Evolutionary conservation across 2,888 invertebrate genomes (phyloP).

Genomic region (Galerucella nymphaeae): DNA sequence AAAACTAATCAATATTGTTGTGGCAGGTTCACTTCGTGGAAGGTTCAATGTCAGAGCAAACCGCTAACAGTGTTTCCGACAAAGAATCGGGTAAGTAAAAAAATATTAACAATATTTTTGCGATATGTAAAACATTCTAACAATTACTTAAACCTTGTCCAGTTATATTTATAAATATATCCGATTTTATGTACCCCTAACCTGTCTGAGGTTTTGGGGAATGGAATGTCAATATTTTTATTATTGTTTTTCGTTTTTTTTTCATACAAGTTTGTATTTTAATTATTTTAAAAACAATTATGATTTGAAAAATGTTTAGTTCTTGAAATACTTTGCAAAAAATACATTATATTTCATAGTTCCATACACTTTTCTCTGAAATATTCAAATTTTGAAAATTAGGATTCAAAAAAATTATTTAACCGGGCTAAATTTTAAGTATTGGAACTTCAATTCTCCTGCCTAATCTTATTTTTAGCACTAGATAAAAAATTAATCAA

Average conservation of each 20-base stretch:
- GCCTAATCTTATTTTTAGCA: too few relatives aligned
- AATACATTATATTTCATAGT: too few relatives aligned
- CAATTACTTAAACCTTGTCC: background rate
- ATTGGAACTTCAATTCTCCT: too few relatives aligned
- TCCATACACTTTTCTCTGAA: too few relatives aligned
- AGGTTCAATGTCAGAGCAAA: slow-evolving; percentile 67
- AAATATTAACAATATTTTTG: slow-evolving; percentile 14
- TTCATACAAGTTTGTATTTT: background rate
- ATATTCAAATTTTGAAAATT: too few relatives aligned
- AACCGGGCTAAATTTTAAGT: too few relatives aligned
- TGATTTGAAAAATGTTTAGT: too few relatives aligned
- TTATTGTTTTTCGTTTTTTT: background rate
- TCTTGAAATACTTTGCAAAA: too few relatives aligned
- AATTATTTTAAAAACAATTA: background rate
- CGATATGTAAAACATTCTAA: slow-evolving; percentile 17
- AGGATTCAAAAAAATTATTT: too few relatives aligned
- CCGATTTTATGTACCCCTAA: background rate
- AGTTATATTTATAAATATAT: background rate
- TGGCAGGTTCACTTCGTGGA: slow-evolving; percentile 76
- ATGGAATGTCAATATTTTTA: background rate
- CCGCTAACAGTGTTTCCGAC: slow-evolving; percentile 50
- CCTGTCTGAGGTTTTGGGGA: background rate
- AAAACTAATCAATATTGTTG: slow-evolving; percentile 60
- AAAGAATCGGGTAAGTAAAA: slow-evolving; percentile 54
- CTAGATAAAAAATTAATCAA: too few relatives aligned